Evolutionary conservation across 2,888 invertebrate species (phyloP), one percentile per base, ranked within the genome.

Genomic region (Ariolimax columbianus): DNA sequence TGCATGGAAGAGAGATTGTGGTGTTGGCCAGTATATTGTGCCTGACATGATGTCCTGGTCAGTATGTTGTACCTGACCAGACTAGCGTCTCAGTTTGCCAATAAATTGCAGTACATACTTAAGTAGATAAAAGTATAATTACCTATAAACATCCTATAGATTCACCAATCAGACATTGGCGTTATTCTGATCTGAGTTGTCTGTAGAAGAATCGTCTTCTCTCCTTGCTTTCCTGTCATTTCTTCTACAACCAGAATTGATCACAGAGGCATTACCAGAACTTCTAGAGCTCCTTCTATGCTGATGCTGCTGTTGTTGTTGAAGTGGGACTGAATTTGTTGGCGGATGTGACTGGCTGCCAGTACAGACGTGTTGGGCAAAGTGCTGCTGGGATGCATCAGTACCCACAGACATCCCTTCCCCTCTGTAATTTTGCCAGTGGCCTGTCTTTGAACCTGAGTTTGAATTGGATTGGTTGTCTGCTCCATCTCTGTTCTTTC

Each of bases 401-500:
- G 47, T 30, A 66, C 23, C 36, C 26, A 47, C 40, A n/a, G 55
- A 19, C 6, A 30, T 47, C 23, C 43, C 83, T 38, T 77, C 36
- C 19, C 17, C 47, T 55, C 30, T 51, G n/a, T 23, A 66, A 51
- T 63, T 43, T 59, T 43, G 75, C 47, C 77, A 51, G 72, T 63
- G 40, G 33, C 43, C 70, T 51, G 51, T n/a, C 70, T 91, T 89
- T 43, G 90, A 91, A 79, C 90, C 90, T 77, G 91, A 90, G 38
- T 80, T 77, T 68, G 85, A 87, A 77, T 43, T 82, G 30, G 26
- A 43, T 77, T 85, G 87, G 78, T 87, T 88, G 77, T 87, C 88
- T 33, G 88, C 87, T 59, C 88, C 85, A 80, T 90, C 90, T 72
- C 89, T 87, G 40, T 84, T 82, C 91, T 92, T 93, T 91, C 93